These are phyloP conservation scores for Poecilia picta DNA, from an alignment of 2,797 vertebrate species.

Conservation along the genomic window DNA sequence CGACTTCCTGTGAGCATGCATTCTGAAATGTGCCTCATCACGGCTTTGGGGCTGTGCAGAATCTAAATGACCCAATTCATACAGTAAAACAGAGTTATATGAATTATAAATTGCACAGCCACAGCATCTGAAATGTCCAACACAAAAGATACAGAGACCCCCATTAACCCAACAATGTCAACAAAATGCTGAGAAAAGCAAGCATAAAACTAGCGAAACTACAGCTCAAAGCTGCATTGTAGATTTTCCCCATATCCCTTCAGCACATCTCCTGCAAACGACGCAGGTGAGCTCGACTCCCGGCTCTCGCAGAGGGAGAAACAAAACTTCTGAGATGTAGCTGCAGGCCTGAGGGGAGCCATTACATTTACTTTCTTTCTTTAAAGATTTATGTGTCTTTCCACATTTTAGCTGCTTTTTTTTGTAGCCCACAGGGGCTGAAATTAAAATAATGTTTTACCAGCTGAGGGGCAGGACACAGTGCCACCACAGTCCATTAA, in stretches of 20 bases:
- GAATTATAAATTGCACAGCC: conserved; percentile 8
- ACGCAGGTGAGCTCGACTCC: not conserved
- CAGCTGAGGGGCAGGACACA: conserved; percentile 18
- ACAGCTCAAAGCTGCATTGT: not conserved
- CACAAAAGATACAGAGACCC: not conserved
- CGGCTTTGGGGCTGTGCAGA: not conserved
- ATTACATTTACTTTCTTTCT: conserved; percentile 63
- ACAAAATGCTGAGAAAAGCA: not conserved
- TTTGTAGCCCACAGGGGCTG: conserved; percentile 53
- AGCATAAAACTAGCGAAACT: not conserved
- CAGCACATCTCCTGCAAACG: not conserved
- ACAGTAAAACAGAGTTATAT: not conserved
- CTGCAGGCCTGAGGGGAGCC: conserved; percentile 43
- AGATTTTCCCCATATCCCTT: not conserved
- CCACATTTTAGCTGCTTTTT: conserved; percentile 66
- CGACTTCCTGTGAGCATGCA: no score
- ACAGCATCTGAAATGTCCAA: not conserved
- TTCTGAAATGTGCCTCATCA: not conserved
- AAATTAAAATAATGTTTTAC: conserved; percentile 71
- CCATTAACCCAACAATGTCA: conserved; percentile 1
- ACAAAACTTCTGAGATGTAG: conserved; percentile 25
- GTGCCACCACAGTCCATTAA: conserved; percentile 48
- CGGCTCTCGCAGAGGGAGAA: not conserved
- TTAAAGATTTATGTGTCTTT: conserved; percentile 73
- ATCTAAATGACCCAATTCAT: not conserved